These are phyloP conservation scores for Latrodectus hesperus DNA, from an alignment of 2,888 invertebrate genomes.

Conservation along the genomic window DNA sequence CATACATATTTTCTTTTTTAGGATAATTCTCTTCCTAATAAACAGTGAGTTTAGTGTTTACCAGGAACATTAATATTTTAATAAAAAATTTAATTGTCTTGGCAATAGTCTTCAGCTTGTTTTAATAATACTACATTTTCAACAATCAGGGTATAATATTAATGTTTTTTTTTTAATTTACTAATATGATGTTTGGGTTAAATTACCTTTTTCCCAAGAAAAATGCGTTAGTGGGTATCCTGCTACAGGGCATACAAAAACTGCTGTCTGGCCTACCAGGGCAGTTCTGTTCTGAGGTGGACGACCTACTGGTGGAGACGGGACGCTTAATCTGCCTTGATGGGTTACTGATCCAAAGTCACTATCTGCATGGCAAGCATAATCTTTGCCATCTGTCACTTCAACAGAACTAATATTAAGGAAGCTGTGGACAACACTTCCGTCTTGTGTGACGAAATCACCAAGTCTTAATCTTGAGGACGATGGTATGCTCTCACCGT, in stretches of 20 bases:
- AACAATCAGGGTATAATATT: neutral
- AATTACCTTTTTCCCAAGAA: conserved; percentile 68
- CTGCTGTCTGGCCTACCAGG: conserved; percentile 52
- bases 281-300: conserved; percentile 61
- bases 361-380: conserved; percentile 57
- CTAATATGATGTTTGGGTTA: neutral
- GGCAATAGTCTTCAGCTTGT: too few relatives aligned
- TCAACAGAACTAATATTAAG: conserved; percentile 71
- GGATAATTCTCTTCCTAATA: too few relatives aligned
- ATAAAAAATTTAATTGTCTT: too few relatives aligned
- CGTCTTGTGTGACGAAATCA: conserved; percentile 73
- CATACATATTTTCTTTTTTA: too few relatives aligned
- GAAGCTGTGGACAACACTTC: conserved; percentile 74
- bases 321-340: conserved; percentile 54
- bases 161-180: neutral
- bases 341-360: conserved; percentile 51
- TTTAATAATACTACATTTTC: too few relatives aligned
- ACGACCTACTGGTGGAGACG: conserved; percentile 55
- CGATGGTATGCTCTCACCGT: conserved; percentile 73
- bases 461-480: conserved; percentile 72
- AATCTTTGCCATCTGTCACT: conserved; percentile 69
- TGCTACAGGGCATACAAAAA: conserved; percentile 63
- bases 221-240: conserved; percentile 60
- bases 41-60: too few relatives aligned
- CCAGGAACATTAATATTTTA: too few relatives aligned